Evolutionary conservation across 2,888 invertebrate genomes (phyloP).

Genomic region (Merodon equestris): DNA sequence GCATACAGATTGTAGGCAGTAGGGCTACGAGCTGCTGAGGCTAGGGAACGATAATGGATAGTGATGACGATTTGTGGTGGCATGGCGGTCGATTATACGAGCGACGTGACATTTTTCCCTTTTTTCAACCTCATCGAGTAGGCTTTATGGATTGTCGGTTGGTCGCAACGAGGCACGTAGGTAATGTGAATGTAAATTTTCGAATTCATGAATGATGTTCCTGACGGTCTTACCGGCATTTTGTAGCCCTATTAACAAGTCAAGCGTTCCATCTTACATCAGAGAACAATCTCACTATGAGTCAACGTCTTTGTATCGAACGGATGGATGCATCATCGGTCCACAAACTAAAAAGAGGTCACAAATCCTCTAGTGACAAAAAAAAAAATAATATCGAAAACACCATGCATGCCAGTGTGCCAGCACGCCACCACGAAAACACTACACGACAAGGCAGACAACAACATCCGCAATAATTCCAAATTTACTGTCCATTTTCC

Average conservation of each 20-base stretch:
- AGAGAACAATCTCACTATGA: no score
- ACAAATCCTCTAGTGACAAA: conserved; percentile 45
- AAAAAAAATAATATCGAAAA: conserved; percentile 1
- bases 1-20: neutral
- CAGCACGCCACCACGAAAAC: conserved; percentile 14
- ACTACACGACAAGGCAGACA: conserved; percentile 11
- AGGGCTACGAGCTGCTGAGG: conserved; percentile 13
- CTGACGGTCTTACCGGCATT: no score
- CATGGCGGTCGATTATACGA: conserved; percentile 31
- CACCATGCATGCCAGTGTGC: conserved; percentile 20
- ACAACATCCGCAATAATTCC: conserved; percentile 44
- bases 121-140: conserved; percentile 1
- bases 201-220: neutral
- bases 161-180: conserved; percentile 10
- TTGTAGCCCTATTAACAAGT: no score
- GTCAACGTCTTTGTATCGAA: no score
- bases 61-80: conserved; percentile 28
- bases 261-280: no score
- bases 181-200: conserved; percentile 19
- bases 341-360: conserved; percentile 38
- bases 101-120: conserved; percentile 32
- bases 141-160: conserved; percentile 3
- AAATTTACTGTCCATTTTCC: conserved; percentile 56
- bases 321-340: conserved; percentile 47
- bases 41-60: conserved; percentile 33